Percentiles rank a stretch among this genome's conserved stretches.
Evolutionary conservation across 2,797 vertebrate species (phyloP).

Genomic region (Hozukius guyotensis): DNA sequence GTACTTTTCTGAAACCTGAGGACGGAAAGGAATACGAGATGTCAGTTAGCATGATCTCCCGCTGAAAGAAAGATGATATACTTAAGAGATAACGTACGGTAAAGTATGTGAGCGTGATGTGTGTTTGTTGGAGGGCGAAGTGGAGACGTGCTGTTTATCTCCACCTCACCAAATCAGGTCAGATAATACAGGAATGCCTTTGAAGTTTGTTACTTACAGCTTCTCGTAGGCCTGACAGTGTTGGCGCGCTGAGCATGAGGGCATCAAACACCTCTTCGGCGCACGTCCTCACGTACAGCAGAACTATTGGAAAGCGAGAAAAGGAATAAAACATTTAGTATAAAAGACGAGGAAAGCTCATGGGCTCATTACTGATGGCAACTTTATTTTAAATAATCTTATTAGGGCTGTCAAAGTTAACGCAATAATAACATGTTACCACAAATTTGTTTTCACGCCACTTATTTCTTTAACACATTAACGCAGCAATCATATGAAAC

Average conservation of each 20-base stretch:
- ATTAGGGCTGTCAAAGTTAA: too few species aligned
- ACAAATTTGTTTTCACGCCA: too few species aligned
- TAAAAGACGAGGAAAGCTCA: neutral
- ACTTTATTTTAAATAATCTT: too few species aligned
- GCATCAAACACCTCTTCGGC: constrained; percentile 95
- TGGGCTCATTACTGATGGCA: neutral
- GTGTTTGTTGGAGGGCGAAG: neutral
- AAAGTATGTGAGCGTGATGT: neutral
- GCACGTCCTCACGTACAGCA: constrained; percentile 91
- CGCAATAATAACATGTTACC: too few species aligned
- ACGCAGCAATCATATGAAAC: too few species aligned
- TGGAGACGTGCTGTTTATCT: neutral
- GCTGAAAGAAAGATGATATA: constrained; percentile 28
- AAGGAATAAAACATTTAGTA: neutral
- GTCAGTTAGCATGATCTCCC: constrained; percentile 25
- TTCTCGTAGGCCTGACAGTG: constrained; percentile 90
- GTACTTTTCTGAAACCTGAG: constrained; percentile 98
- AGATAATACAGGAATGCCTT: neutral
- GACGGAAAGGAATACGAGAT: constrained; percentile 46
- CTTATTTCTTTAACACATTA: too few species aligned
- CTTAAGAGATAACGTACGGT: neutral
- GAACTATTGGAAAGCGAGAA: constrained; percentile 78
- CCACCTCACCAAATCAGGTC: neutral
- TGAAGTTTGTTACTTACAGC: constrained; percentile 86
- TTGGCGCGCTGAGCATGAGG: constrained; percentile 94